Conservation (phyloP, 2,888 invertebrate genomes). For the Drosophila trichaetosa region DNA sequence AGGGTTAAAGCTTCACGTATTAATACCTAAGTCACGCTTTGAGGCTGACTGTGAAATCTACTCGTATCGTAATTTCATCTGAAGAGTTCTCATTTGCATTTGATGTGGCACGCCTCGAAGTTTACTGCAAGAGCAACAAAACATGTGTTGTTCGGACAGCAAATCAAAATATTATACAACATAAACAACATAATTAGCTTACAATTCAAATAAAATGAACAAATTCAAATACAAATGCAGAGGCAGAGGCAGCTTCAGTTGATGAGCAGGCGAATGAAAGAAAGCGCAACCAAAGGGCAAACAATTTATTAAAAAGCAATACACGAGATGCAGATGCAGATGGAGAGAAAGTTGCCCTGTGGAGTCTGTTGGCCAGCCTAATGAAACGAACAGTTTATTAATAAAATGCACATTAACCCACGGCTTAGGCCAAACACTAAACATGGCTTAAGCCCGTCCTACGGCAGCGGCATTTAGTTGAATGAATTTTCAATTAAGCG, state of each 20-base stretch:
- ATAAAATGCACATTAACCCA: slow-evolving; percentile 77
- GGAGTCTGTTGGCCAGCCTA: slow-evolving; percentile 43
- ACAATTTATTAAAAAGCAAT: slow-evolving; percentile 66
- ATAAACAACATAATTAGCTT: slow-evolving; percentile 75
- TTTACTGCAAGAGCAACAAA: slow-evolving; percentile 51
- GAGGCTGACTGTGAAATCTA: slow-evolving; percentile 1
- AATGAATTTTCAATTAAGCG: slow-evolving; percentile 79
- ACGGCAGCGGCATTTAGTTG: slow-evolving; percentile 59
- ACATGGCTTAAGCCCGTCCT: slow-evolving; percentile 14
- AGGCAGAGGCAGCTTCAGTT: slow-evolving; percentile 31
- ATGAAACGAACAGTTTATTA: slow-evolving; percentile 78
- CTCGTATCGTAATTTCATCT: slow-evolving; percentile 29
- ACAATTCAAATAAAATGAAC: slow-evolving; percentile 50
- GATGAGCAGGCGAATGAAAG: slow-evolving; percentile 39
- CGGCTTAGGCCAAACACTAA: slow-evolving; percentile 49
- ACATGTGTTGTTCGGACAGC: slow-evolving; percentile 58
- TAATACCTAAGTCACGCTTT: slow-evolving; percentile 32
- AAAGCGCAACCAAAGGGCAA: slow-evolving; percentile 67
- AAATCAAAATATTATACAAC: slow-evolving; percentile 76
- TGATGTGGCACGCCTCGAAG: slow-evolving; percentile 14
- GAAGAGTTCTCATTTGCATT: slow-evolving; percentile 60
- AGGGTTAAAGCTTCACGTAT: neutral
- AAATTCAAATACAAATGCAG: slow-evolving; percentile 39
- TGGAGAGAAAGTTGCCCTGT: slow-evolving; percentile 68
- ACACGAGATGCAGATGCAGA: slow-evolving; percentile 38